Conservation (phyloP, 2,113 vertebrate genomes). For the Gambusia affinis region DNA sequence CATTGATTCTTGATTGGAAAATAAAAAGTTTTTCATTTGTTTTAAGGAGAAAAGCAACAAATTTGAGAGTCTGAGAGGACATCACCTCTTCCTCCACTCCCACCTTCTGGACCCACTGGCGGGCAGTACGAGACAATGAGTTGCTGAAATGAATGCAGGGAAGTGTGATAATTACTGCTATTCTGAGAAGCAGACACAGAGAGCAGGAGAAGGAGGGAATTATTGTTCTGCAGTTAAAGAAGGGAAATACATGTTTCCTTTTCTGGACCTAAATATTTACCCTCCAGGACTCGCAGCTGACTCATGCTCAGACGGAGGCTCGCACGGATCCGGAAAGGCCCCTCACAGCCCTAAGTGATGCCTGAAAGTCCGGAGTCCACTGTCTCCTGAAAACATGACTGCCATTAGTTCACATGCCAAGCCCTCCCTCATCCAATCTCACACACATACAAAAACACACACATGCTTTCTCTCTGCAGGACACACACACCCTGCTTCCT, state of each 20-base stretch:
- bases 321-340: constrained; percentile 56
- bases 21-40: too few species aligned
- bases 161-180: constrained; percentile 87
- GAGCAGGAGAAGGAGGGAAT: constrained; percentile 71
- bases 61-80: constrained; percentile 18
- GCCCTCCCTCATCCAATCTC: neutral
- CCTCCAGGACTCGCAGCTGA: constrained; percentile 71
- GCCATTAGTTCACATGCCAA: constrained; percentile 51
- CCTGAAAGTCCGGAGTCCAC: constrained; percentile 27
- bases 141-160: constrained; percentile 80
- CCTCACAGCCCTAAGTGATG: constrained; percentile 32
- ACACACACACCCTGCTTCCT: constrained; percentile 69
- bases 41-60: neutral
- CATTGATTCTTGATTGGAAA: too few species aligned
- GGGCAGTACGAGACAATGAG: constrained; percentile 59
- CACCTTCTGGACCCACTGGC: constrained; percentile 11
- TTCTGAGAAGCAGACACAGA: constrained; percentile 68
- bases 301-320: constrained; percentile 62
- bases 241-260: constrained; percentile 83
- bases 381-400: constrained; percentile 39
- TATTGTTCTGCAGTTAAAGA: constrained; percentile 75
- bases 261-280: constrained; percentile 78
- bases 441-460: constrained; percentile 32
- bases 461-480: constrained; percentile 21
- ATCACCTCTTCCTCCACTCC: constrained; percentile 15